These are phyloP conservation scores for Noctilio leporinus DNA, from an alignment of 2,113 vertebrate genomes.

Conservation along the genomic window DNA sequence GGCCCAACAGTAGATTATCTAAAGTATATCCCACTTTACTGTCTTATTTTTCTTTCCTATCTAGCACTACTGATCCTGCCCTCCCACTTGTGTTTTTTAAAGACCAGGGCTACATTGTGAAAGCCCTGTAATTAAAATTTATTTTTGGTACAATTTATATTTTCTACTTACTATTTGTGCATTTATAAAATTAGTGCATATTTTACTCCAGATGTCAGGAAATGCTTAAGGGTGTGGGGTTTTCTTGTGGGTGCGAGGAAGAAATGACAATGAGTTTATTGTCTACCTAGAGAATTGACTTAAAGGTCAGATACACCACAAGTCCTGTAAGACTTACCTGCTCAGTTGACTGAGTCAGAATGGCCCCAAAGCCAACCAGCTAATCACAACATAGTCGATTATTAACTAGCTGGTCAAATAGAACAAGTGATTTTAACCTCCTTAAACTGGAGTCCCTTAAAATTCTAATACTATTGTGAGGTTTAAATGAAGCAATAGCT, in stretches of 20 bases:
- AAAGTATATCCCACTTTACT: background rate
- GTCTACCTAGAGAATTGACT: background rate
- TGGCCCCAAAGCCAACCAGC: background rate
- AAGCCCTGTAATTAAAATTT: background rate
- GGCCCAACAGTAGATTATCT: background rate
- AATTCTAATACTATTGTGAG: background rate
- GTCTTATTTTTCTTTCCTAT: background rate
- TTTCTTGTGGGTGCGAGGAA: conserved; percentile 43
- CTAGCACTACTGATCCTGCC: background rate
- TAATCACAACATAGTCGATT: background rate
- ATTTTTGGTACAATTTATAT: background rate
- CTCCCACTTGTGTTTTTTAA: background rate
- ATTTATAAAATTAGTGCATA: background rate
- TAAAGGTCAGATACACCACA: background rate
- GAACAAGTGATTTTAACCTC: background rate
- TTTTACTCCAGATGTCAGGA: conserved; percentile 27
- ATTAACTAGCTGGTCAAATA: background rate
- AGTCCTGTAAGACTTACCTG: background rate
- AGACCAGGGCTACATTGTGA: background rate
- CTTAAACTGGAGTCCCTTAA: background rate
- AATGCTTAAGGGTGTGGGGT: conserved; percentile 46
- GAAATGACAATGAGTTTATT: conserved; percentile 38
- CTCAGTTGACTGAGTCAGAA: background rate
- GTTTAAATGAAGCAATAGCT: background rate
- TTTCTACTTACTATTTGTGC: conserved; percentile 15